Base-by-base conservation (phyloP, 2,113 vertebrate genomes). In the Erythrocercus mccallii region DNA sequence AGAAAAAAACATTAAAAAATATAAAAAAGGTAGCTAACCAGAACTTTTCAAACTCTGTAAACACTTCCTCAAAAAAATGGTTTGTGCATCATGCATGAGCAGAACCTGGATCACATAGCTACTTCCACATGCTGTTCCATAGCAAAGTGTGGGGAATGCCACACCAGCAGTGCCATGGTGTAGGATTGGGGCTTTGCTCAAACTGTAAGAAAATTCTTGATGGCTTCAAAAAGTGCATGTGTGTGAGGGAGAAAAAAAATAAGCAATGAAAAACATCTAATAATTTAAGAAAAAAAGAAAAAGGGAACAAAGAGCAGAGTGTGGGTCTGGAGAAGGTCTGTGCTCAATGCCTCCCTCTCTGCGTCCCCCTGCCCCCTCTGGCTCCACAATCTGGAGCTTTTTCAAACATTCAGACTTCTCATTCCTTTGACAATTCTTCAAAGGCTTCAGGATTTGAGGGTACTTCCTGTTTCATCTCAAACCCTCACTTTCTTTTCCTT, bases 341-440 rank as follows among this genome's bases (percentile, higher is more conserved):
- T 33, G 38, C 74, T 92, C 0, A 0, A 77, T 60, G 82, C 54
- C 51, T 96, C 64, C n/a, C 50, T 72, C 53, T 53, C n/a, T 0
- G 0, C 37, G 58, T 88, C 37, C 89, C 86, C 69, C 71, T 93
- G 76, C 85, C 77, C 84, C 66, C 82, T 88, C 84, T 3, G 19
- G 71, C 80, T 92, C 81, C 77, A 71, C 83, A 88, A 16, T 71
- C 45, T 18, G 0, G 50, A 85, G 88, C 51, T 56, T 71, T 91
- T 94, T 92, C 92, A 94, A 94, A 81, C 78, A 68, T 53, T 54
- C 89, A 88, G 89, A 22, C 86, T 50, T 92, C 86, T 94, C 93
- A 86, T 94, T 97, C 93, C 94, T 95, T 91, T 94, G 92, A 96
- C 94, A 92, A 82, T 87, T 95, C 93, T 96, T 96, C 93, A 97